These are phyloP conservation scores for Dicranocentrus wangi DNA, from an alignment of 2,888 invertebrate species.

Conservation along the genomic window DNA sequence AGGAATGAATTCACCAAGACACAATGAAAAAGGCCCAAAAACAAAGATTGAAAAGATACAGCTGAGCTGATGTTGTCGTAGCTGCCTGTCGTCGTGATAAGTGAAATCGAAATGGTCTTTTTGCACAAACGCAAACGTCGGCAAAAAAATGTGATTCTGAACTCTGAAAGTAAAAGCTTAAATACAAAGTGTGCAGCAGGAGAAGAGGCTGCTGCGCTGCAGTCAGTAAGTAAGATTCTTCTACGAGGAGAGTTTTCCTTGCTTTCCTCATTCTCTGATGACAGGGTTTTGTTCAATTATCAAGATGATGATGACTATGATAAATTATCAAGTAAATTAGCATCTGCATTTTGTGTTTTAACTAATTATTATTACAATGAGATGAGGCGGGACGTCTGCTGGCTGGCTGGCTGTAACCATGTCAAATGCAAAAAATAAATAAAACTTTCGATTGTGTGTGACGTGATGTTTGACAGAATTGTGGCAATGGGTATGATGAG, in stretches of 20 bases:
- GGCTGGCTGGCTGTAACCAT: background rate
- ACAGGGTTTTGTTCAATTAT: background rate
- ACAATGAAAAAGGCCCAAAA: background rate
- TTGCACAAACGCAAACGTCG: slow-evolving; percentile 3
- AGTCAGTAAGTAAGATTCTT: too few species aligned
- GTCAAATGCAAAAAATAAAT: background rate
- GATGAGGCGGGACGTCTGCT: background rate
- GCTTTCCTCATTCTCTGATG: too few species aligned
- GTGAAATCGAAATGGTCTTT: slow-evolving; percentile 24
- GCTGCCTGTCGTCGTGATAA: slow-evolving; percentile 15
- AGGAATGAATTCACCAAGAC: background rate
- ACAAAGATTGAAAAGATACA: slow-evolving; percentile 21
- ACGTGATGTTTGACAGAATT: background rate
- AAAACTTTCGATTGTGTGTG: slow-evolving; percentile 19
- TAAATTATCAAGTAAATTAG: slow-evolving; percentile 10
- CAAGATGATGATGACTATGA: slow-evolving; percentile 8
- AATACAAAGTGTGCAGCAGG: background rate
- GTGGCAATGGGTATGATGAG: slow-evolving; percentile 1
- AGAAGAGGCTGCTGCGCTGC: too few species aligned
- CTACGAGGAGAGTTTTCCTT: too few species aligned
- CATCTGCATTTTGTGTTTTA: background rate
- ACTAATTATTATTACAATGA: background rate
- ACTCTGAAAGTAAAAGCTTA: slow-evolving; percentile 14
- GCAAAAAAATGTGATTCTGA: slow-evolving; percentile 4
- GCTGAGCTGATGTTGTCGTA: background rate